phyloP scores from a whole-genome alignment of 1,140 invertebrate genomes.

The Caerostris darwini region DNA sequence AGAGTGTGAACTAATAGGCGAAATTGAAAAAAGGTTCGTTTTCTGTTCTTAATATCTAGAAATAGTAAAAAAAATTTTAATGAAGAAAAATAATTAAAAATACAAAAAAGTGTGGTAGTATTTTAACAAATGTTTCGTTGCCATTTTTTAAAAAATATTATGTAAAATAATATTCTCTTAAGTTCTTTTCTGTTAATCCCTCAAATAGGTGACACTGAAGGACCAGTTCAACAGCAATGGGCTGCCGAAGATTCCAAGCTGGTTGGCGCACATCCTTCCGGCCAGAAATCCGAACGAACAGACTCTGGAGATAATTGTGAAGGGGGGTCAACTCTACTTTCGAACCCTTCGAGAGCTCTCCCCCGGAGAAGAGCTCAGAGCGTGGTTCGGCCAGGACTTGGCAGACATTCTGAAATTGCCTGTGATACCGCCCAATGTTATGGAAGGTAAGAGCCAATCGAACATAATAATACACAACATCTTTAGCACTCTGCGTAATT shows the following conservation, averaged over 20 bases:
- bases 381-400: conserved; percentile 83
- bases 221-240: conserved; percentile 28
- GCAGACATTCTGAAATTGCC: conserved; percentile 81
- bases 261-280: conserved; percentile 74
- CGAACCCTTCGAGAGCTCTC: conserved; percentile 81
- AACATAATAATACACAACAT: too few species aligned
- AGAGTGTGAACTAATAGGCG: too few species aligned
- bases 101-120: too few species aligned
- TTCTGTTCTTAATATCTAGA: too few species aligned
- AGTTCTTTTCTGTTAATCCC: not conserved
- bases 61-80: not conserved
- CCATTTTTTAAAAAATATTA: not conserved
- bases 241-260: conserved; percentile 2
- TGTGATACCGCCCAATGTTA: conserved; percentile 78
- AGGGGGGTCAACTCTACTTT: conserved; percentile 82
- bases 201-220: conserved; percentile 47
- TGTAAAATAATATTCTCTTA: not conserved
- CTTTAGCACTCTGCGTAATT: too few species aligned
- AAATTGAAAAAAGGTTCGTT: too few species aligned
- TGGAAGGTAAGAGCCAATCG: conserved; percentile 74
- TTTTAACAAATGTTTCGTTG: not conserved
- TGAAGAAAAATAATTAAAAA: not conserved
- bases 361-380: conserved; percentile 81
- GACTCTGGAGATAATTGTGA: conserved; percentile 82
- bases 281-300: conserved; percentile 82